phyloP scores from a whole-genome alignment of 2,113 vertebrate species.

The Aphelocoma coerulescens region DNA sequence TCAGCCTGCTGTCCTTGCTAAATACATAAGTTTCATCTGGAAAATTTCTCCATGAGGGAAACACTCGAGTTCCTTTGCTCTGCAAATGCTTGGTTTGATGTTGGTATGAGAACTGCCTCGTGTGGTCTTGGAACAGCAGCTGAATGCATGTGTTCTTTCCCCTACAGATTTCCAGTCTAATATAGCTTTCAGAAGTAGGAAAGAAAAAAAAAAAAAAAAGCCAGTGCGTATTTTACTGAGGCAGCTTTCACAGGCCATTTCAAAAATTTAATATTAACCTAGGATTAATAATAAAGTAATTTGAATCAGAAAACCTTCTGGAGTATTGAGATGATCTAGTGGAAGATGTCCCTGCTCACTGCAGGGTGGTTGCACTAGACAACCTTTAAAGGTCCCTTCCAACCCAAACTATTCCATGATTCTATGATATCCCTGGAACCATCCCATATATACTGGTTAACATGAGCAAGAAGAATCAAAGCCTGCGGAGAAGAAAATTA shows the following conservation, averaged over 20 bases:
- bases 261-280: neutral
- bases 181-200: neutral
- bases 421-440: neutral
- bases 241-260: neutral
- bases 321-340: neutral
- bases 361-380: neutral
- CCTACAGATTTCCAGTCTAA: neutral
- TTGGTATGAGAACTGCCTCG: neutral
- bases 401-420: neutral
- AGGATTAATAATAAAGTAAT: neutral
- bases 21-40: neutral
- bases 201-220: neutral
- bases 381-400: neutral
- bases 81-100: neutral
- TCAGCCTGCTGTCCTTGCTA: neutral
- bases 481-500: conserved; percentile 14
- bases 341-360: neutral
- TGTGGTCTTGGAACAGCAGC: neutral
- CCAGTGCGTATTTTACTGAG: neutral
- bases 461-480: conserved; percentile 1
- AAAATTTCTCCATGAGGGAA: neutral
- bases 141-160: neutral
- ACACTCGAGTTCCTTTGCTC: neutral
- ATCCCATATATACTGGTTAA: neutral
- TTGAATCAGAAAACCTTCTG: neutral